phyloP scores from a whole-genome alignment of 2,888 invertebrate species.

The Liposcelis brunnea region DNA sequence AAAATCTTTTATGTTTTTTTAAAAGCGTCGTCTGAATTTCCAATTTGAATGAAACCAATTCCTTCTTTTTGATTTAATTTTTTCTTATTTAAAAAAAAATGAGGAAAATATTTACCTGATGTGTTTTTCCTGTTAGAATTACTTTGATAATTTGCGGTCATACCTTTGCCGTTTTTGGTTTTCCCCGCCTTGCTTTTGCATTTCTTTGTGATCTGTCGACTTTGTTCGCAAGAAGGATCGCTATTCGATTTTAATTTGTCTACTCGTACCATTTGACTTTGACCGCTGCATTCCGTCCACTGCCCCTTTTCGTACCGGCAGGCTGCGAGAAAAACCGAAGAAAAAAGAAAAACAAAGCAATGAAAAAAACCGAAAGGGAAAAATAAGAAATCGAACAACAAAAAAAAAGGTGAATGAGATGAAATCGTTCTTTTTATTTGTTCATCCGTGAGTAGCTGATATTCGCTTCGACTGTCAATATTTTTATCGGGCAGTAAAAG shows the following conservation, averaged over 20 bases:
- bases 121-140: constrained; percentile 5
- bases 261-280: constrained; percentile 65
- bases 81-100: no score
- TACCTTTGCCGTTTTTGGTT: constrained; percentile 39
- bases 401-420: constrained; percentile 7
- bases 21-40: no score
- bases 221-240: constrained; percentile 66
- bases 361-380: constrained; percentile 12
- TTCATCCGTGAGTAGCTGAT: background rate
- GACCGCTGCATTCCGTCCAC: constrained; percentile 68
- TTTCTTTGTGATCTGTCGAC: constrained; percentile 66
- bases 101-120: no score
- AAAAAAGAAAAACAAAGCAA: constrained; percentile 10
- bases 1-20: no score
- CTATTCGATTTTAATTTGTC: constrained; percentile 63
- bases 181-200: constrained; percentile 58
- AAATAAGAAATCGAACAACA: constrained; percentile 4
- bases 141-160: constrained; percentile 1
- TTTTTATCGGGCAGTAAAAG: no score
- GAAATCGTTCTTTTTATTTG: background rate
- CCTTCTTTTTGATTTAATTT: no score
- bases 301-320: constrained; percentile 80
- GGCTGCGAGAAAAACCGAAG: constrained; percentile 33
- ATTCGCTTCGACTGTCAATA: no score
- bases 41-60: no score